Evolutionary conservation across 1,140 invertebrate genomes (phyloP).

Genomic region (Zaprionus kolodkinae): DNA sequence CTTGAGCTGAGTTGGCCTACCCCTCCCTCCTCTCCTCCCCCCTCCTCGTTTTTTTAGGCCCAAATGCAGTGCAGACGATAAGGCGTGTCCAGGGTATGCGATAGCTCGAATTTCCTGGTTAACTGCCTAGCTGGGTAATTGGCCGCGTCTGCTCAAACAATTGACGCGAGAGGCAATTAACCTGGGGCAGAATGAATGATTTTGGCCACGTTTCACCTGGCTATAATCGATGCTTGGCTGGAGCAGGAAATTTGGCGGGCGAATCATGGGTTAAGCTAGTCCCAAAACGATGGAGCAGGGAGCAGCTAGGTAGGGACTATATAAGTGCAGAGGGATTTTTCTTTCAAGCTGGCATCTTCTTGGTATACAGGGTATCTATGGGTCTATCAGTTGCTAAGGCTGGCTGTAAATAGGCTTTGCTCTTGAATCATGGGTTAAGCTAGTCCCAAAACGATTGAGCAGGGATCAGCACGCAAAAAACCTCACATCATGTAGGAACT

Average conservation of each 20-base stretch:
- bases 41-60: too few species aligned
- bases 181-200: not conserved
- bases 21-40: too few species aligned
- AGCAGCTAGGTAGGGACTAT: too few species aligned
- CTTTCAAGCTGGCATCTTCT: too few species aligned
- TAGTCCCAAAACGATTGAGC: not conserved
- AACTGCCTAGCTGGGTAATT: not conserved
- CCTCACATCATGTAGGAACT: too few species aligned
- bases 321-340: too few species aligned
- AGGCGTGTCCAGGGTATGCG: not conserved
- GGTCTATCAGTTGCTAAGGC: too few species aligned
- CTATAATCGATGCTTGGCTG: not conserved
- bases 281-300: not conserved
- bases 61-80: not conserved
- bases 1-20: not conserved
- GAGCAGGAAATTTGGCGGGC: not conserved
- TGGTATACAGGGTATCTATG: too few species aligned
- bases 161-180: slow-evolving; percentile 2
- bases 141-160: slow-evolving; percentile 2
- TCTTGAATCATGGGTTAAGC: not conserved
- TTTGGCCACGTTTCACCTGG: not conserved
- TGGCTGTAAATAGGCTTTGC: too few species aligned
- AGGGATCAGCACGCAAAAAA: too few species aligned
- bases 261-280: not conserved
- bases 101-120: not conserved